Evolutionary conservation across 2,888 invertebrate species (phyloP), one percentile per base, ranked within the genome.

Genomic region (Apamea epomidion): DNA sequence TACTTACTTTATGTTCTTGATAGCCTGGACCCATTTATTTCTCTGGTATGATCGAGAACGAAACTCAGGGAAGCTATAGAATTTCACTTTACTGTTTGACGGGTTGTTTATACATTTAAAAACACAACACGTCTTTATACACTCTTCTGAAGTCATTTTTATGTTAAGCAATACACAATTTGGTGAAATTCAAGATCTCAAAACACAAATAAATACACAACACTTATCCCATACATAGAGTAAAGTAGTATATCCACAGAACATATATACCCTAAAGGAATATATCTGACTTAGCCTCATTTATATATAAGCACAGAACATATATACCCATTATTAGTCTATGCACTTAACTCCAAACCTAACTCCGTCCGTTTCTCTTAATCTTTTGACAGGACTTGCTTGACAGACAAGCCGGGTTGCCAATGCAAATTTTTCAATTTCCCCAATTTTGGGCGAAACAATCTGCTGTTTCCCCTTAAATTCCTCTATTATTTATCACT

Each of bases 1-100:
- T 58, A 82, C 69, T 82, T 65, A 86, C 83, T 86, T 84, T 7
- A 5, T 14, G n/a, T 1, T 21, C 29, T 12, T 45, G 21, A 84
- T 70, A 21, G 60, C 37, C 2, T 65, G n/a, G 21, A 82, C 1
- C 83, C 83, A 84, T 70, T 14, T 73, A 16, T 54, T 32, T 37
- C 72, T 77, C 21, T 74, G 86, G 18, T 48, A 6, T 0, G 4
- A 14, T 6, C 54, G 62, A 37, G 0, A 0, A 1, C 6, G 12
- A 21, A 0, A 0, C 18, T n/a, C 45, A 5, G 86, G 83, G 37
- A 83, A 76, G 14, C n/a, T 37, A 32, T 54, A 73, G 14, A 86
- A 82, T 8, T n/a, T n/a, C 7, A 67, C 65, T 25, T 67, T 16
- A n/a, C 71, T 71, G 12, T 83, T 83, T 21, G 10, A 12, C 8